phyloP scores from a whole-genome alignment of 1,140 invertebrate species.

The Atta texana region DNA sequence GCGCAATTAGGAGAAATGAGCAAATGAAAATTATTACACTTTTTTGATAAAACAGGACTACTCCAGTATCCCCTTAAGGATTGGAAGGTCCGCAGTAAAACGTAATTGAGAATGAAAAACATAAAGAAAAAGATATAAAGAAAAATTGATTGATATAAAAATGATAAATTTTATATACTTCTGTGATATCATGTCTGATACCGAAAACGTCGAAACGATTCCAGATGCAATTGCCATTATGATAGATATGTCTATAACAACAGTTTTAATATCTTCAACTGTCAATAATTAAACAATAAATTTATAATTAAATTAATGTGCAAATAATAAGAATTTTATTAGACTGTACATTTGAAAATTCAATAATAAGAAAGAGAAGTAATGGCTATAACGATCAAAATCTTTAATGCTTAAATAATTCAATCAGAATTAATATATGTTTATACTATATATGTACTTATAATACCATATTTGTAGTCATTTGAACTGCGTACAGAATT shows the following conservation, averaged over 20 bases:
- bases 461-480: too few relatives aligned
- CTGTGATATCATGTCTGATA: conserved; percentile 30
- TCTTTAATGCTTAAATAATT: too few relatives aligned
- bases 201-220: neutral
- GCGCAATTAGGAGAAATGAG: too few relatives aligned
- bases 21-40: too few relatives aligned
- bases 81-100: conserved; percentile 41
- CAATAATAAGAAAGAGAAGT: too few relatives aligned
- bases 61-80: neutral
- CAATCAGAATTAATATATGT: too few relatives aligned
- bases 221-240: neutral
- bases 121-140: neutral
- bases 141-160: conserved; percentile 15
- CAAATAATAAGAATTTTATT: neutral
- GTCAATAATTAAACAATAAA: neutral
- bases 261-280: neutral
- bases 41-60: too few relatives aligned
- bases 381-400: too few relatives aligned
- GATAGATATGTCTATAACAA: neutral
- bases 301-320: neutral
- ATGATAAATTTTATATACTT: conserved; percentile 41
- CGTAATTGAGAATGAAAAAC: conserved; percentile 44
- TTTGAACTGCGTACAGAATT: too few relatives aligned
- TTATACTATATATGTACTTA: too few relatives aligned
- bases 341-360: too few relatives aligned